phyloP scores from a whole-genome alignment of 2,797 vertebrate genomes.

The Gambelia wislizenii region DNA sequence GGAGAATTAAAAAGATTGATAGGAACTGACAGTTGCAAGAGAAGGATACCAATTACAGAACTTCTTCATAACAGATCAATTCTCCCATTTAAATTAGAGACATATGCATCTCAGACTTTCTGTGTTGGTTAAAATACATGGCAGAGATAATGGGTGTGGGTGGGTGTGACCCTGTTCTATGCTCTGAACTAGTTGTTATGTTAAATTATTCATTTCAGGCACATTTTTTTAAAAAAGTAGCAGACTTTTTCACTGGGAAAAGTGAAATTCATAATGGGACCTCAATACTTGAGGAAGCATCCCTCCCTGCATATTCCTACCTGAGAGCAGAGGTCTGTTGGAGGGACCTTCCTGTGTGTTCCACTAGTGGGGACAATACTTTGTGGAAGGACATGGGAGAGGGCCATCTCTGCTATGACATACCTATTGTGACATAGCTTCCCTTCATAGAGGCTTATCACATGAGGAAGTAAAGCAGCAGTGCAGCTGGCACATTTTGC shows the following conservation, averaged over 20 bases:
- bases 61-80: conserved; percentile 9
- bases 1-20: background rate
- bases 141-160: background rate
- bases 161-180: background rate
- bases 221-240: background rate
- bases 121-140: background rate
- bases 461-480: no score
- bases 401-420: no score
- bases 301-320: no score
- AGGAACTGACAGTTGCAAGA: background rate
- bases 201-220: background rate
- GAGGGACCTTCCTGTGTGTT: no score
- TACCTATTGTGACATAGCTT: no score
- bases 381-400: no score
- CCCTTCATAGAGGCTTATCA: no score
- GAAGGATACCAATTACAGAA: conserved; percentile 3
- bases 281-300: no score
- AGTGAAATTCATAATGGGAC: background rate
- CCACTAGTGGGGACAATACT: no score
- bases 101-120: background rate
- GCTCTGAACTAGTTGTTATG: background rate
- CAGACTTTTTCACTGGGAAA: background rate
- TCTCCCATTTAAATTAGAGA: background rate
- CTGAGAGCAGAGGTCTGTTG: no score
- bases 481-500: no score